A percentile compares a stretch with the other conserved stretches of the same genome.
These are phyloP conservation scores for Parotia lawesii DNA, from an alignment of 2,113 vertebrate genomes.

Conservation along the genomic window DNA sequence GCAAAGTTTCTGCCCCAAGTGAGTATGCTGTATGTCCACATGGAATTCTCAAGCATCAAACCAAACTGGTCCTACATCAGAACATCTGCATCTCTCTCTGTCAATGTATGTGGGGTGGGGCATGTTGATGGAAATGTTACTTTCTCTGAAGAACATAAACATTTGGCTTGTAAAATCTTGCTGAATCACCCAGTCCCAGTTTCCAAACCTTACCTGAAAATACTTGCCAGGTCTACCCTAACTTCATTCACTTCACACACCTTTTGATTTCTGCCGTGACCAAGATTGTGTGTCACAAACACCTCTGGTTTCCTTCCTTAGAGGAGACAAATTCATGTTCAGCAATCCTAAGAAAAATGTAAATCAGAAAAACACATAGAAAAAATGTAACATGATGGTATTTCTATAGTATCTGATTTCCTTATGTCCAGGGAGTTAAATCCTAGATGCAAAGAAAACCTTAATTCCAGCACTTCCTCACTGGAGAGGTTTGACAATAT, in stretches of 20 bases:
- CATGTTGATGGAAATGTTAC: not conserved
- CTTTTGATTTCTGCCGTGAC: not conserved
- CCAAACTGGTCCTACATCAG: not conserved
- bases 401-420: not conserved
- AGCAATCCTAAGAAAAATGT: not conserved
- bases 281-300: not conserved
- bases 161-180: not conserved
- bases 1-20: not conserved
- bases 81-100: not conserved
- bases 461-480: not conserved
- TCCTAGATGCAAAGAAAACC: not conserved
- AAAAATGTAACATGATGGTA: not conserved
- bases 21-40: not conserved
- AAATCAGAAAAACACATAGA: not conserved
- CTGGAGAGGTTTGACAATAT: not conserved
- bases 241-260: not conserved
- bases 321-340: not conserved
- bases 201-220: not conserved
- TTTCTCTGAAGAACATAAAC: not conserved
- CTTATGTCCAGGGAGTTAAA: not conserved
- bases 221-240: not conserved
- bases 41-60: not conserved
- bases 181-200: not conserved
- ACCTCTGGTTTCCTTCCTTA: not conserved
- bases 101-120: not conserved